Conservation (phyloP, 2,113 vertebrate species). For the Chionodraco myersi region DNA sequence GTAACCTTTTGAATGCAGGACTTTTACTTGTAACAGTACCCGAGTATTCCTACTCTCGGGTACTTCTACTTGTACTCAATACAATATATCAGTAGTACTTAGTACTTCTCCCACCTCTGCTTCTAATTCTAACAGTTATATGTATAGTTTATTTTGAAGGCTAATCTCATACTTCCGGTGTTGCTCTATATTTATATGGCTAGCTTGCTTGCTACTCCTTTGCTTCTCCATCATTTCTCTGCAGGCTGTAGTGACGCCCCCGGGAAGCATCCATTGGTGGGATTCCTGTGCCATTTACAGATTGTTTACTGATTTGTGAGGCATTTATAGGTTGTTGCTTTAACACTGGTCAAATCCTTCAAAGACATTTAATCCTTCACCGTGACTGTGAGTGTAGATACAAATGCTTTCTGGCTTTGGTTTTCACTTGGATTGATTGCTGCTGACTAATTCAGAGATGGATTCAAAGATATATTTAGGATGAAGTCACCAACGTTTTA, state of each 20-base stretch:
- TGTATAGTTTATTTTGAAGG: constrained; percentile 45
- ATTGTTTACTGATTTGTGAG: constrained; percentile 64
- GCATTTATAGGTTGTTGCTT: constrained; percentile 40
- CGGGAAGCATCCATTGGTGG: constrained; percentile 64
- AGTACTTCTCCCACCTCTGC: too few relatives aligned
- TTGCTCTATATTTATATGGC: rapidly evolving
- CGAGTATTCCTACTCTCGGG: too few relatives aligned
- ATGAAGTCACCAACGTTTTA: not conserved
- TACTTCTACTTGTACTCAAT: too few relatives aligned
- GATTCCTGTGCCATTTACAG: constrained; percentile 16
- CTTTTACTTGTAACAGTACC: too few relatives aligned
- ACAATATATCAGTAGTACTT: too few relatives aligned
- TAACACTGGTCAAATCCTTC: constrained; percentile 46
- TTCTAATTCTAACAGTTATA: too few relatives aligned
- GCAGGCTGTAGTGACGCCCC: constrained; percentile 65
- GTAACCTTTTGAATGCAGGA: too few relatives aligned
- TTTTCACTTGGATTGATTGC: not conserved
- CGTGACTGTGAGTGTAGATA: not conserved
- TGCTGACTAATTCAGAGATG: not conserved
- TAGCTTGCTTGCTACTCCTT: constrained; percentile 26
- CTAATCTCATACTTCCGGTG: not conserved
- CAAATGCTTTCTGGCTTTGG: not conserved
- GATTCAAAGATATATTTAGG: not conserved
- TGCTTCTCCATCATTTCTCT: constrained; percentile 69
- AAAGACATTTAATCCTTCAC: constrained; percentile 26